These are phyloP conservation scores for Caenorhabditis drosophilae DNA, from an alignment of 2,888 invertebrate genomes.

Conservation along the genomic window DNA sequence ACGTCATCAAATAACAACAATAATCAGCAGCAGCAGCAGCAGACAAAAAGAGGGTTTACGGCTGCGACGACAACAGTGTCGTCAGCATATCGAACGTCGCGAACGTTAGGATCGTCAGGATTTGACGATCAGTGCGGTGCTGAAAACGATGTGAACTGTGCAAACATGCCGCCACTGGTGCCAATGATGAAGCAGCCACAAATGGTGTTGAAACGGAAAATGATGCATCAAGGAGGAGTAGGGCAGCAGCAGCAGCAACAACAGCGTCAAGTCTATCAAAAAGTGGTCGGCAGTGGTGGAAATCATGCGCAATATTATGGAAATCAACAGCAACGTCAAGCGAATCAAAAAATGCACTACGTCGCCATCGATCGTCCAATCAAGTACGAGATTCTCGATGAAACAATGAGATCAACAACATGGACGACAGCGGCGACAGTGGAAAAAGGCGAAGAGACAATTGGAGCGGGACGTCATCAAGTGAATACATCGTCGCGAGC, in stretches of 20 bases:
- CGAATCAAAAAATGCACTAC: constrained; percentile 26
- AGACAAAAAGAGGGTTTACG: too few relatives aligned
- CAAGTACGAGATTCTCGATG: constrained; percentile 38
- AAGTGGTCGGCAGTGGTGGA: constrained; percentile 6
- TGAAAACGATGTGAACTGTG: constrained; percentile 17
- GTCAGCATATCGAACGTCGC: constrained; percentile 30
- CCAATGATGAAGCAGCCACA: constrained; percentile 18
- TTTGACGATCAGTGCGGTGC: constrained; percentile 24
- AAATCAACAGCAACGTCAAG: constrained; percentile 7
- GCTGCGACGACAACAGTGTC: too few relatives aligned
- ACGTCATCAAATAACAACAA: not conserved
- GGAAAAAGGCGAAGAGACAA: not conserved
- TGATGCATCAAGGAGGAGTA: constrained; percentile 1
- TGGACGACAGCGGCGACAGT: not conserved
- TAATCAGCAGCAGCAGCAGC: constrained; percentile 2
- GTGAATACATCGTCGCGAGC: not conserved
- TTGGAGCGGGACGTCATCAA: not conserved
- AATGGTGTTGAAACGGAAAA: constrained; percentile 22
- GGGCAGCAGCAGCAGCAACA: not conserved
- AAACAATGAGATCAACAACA: constrained; percentile 15
- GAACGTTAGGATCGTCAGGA: constrained; percentile 20
- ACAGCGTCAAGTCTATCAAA: constrained; percentile 6
- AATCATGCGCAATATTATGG: too few relatives aligned
- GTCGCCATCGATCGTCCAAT: constrained; percentile 22
- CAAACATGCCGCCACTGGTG: constrained; percentile 34